Base-by-base conservation (phyloP, 2,797 vertebrate genomes). In the Pteronotus mesoamericanus region DNA sequence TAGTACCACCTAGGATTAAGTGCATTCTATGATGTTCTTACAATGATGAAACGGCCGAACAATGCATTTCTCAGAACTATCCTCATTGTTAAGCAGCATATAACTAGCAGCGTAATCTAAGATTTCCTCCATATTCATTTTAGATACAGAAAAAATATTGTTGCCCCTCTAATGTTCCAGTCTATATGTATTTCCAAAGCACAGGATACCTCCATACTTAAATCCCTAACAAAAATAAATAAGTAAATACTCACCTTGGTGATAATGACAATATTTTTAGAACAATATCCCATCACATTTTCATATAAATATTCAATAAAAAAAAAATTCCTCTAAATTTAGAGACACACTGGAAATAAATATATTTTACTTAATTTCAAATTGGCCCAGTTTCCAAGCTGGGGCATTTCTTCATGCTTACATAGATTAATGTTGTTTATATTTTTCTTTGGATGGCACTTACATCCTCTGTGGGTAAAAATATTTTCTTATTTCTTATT, bases 401-500 rank as follows among this genome's bases (percentile, higher is more conserved):
- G 90, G 48, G 29, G 18, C 55, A 64, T 74, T 75, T 89, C 39
- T 83, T 75, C 26, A 8, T 16, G 5, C 88, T 89, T 94, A 64
- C 11, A 46, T 39, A 94, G 55, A 84, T n/a, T 19, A 77, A 69
- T 93, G 24, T 69, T 71, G 86, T 94, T 89, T 59, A 79, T 86
- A 57, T 32, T 91, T 37, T 7, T 53, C 64, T 82, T 95, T 87
- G 46, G 57, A 37, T 34, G 7, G 39, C 72, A 78, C 51, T 91
- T 61, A 59, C 37, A 69, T 71, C 44, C 86, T 94, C 79, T 72
- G 39, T 51, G 83, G 39, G 92, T 72, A 85, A 87, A 93, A 96
- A 75, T 24, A 66, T 68, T 86, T 93, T 51, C 44, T 84, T 68
- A 68, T 88, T 95, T 96, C 77, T 89, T 88, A 37, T 87, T 88